Evolutionary conservation across 2,888 invertebrate genomes (phyloP).

Genomic region (Acrobasis consociella): DNA sequence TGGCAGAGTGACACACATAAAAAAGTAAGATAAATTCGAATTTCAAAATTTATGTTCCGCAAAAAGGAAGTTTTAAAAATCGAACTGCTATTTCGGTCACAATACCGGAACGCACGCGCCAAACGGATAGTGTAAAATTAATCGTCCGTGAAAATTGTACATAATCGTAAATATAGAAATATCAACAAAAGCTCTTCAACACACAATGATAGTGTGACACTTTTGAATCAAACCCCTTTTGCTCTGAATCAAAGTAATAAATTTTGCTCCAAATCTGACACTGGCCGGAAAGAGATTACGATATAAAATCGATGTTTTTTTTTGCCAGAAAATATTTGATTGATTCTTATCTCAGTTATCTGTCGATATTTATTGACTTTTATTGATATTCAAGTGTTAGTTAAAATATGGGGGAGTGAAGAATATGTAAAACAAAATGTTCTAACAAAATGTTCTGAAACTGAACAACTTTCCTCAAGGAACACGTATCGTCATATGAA

Average conservation of each 20-base stretch:
- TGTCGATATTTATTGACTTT: too few species aligned
- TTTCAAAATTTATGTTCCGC: conserved; percentile 11
- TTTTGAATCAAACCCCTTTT: conserved; percentile 51
- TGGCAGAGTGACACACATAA: background rate
- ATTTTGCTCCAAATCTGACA: conserved; percentile 50
- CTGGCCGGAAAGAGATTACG: background rate
- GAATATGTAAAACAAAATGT: too few species aligned
- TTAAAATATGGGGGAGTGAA: too few species aligned
- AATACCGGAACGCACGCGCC: conserved; percentile 35
- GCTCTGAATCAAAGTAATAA: conserved; percentile 53
- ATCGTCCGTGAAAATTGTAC: conserved; percentile 66
- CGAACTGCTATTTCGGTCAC: conserved; percentile 7
- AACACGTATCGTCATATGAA: too few species aligned
- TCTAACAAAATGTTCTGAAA: too few species aligned
- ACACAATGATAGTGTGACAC: conserved; percentile 47
- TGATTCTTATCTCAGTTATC: too few species aligned
- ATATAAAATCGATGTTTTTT: background rate
- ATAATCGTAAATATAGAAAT: conserved; percentile 68
- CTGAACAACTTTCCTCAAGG: too few species aligned
- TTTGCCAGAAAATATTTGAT: too few species aligned
- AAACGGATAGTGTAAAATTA: conserved; percentile 54
- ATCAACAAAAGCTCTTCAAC: conserved; percentile 50
- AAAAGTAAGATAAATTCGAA: conserved; percentile 2
- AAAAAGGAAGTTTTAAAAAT: conserved; percentile 18
- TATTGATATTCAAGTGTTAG: too few species aligned